These are phyloP conservation scores for Desmophyllum pertusum DNA, from an alignment of 92 coral and sea anemone species.

Conservation along the genomic window DNA sequence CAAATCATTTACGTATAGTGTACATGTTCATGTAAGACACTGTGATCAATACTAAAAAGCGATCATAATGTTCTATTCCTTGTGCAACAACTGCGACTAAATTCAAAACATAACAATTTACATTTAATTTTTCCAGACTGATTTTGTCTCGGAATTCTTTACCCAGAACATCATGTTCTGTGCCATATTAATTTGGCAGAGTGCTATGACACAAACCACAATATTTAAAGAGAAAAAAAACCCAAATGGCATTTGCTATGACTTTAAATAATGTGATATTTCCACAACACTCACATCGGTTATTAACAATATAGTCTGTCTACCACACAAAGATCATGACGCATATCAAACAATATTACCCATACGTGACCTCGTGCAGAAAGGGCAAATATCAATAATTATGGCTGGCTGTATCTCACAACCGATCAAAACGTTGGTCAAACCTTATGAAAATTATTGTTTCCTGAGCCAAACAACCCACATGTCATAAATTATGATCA, in stretches of 20 bases:
- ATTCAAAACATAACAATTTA: too few species aligned
- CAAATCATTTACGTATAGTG: too few species aligned
- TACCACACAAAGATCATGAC: background rate
- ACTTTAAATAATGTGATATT: too few species aligned
- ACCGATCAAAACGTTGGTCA: background rate
- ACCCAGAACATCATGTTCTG: background rate
- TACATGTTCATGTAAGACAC: too few species aligned
- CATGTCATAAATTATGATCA: background rate
- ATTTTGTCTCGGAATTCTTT: background rate
- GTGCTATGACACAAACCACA: background rate
- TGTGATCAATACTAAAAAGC: too few species aligned
- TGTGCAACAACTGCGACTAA: too few species aligned
- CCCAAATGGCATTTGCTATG: background rate
- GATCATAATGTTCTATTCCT: too few species aligned
- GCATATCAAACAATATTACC: background rate
- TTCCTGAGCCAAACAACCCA: background rate
- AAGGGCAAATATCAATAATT: background rate
- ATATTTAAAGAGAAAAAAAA: background rate
- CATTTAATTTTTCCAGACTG: background rate
- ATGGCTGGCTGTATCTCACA: background rate
- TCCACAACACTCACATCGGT: too few species aligned
- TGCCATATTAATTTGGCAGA: background rate
- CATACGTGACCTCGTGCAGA: background rate
- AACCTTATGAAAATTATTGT: background rate
- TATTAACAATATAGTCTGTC: slow-evolving; percentile 4